These are phyloP conservation scores for Pinctada fucata DNA, from an alignment of 2,888 invertebrate genomes.

Conservation along the genomic window DNA sequence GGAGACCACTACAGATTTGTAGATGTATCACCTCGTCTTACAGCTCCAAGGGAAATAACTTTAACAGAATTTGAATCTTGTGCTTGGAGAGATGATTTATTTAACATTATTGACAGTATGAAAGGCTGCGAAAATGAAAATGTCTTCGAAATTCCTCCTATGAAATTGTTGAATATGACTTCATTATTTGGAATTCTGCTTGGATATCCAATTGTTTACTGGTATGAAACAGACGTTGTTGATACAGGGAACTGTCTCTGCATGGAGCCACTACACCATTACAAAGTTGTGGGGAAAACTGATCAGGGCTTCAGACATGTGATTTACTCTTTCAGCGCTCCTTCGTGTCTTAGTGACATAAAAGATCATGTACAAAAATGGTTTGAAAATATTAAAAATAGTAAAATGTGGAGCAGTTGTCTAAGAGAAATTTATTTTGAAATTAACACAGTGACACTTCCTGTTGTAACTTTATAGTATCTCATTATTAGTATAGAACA, in stretches of 20 bases:
- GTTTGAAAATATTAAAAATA: not conserved
- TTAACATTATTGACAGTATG: not conserved
- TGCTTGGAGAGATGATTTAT: not conserved
- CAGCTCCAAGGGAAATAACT: not conserved
- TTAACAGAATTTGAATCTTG: too few relatives aligned
- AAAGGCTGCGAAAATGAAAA: not conserved
- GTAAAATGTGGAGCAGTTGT: too few relatives aligned
- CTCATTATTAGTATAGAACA: too few relatives aligned
- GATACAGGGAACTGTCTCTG: not conserved
- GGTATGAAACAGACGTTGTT: not conserved
- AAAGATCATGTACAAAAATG: not conserved
- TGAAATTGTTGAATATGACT: not conserved
- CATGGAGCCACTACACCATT: not conserved
- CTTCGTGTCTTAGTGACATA: not conserved
- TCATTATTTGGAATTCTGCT: not conserved
- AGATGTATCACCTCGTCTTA: not conserved
- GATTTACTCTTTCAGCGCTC: not conserved
- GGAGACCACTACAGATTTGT: not conserved
- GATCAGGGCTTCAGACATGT: not conserved
- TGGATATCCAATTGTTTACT: not conserved
- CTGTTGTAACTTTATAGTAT: too few relatives aligned
- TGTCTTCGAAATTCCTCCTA: not conserved
- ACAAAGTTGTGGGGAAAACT: not conserved
- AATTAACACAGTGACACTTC: too few relatives aligned
- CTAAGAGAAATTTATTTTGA: too few relatives aligned